Evolutionary conservation across 1,140 invertebrate species (phyloP), one percentile per base, ranked within the genome.

Genomic region (Drosophila chauvacae): DNA sequence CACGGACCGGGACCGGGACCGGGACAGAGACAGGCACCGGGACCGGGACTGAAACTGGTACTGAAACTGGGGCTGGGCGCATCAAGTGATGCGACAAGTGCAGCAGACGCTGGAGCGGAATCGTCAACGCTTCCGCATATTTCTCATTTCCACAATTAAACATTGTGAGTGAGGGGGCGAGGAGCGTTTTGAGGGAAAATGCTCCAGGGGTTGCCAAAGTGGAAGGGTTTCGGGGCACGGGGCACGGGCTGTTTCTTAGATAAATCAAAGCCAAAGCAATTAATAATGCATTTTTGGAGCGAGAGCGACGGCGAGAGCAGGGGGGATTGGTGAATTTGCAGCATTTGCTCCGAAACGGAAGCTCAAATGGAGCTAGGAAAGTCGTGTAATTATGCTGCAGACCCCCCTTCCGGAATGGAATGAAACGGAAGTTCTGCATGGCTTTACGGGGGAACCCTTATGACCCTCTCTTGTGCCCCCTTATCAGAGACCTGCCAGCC

Each of bases 141-240:
- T 90, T 90, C 86, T 90, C 85, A 90, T 90, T 90, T 90, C 85
- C 85, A 90, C 85, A 90, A 90, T 90, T 90, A 90, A 90, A 90
- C 85, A 90, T 90, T 79, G 81, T 53, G 66, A 75, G 85, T 77
- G 70, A 18, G 74, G 30, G 74, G 28, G 44, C 9, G 44, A 10
- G 47, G 79, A 83, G 83, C 77, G 62, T 80, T 80, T 77, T 77
- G 72, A 81, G 33, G 76, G 72, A 79, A 83, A 84, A 80, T 83
- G 72, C 56, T 69, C 56, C 65, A 62, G 77, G 79, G 79, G 76
- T 66, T 79, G 80, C 39, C 33, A 45, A 51, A 45, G n/a, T 18
- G 57, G 37, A 55, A n/a, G 33, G 16, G 47, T 9, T 13, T 7
- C 23, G 18, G 39, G 33, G 41, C 14, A 2, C 14, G 23, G 48